Evolutionary conservation across 2,888 invertebrate genomes (phyloP), one percentile per base, ranked within the genome.

Genomic region (Platypus cylindrus): DNA sequence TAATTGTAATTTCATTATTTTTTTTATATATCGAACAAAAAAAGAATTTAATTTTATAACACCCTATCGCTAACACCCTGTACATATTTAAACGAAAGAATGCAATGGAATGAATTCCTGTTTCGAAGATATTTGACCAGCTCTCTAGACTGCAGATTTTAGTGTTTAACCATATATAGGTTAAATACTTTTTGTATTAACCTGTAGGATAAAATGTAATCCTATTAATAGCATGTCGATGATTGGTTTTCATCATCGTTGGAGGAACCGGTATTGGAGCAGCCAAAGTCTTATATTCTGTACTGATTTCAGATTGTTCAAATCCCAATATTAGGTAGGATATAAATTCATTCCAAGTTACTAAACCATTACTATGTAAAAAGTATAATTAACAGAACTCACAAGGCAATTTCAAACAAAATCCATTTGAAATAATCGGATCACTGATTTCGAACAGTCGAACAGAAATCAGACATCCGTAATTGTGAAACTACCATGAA

Each of bases 271-370:
- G 69, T 46, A 82, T 74, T 7, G 81, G 78, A 22, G 64, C 57
- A 46, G 75, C 73, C 35, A 81, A 54, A 2, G 69, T 61, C 47
- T 73, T 71, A 38, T 71, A 71, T 52, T 74, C 73, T 44, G 67
- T 64, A 47, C 71, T 70, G 1, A 70, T 67, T 50, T 78, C 78
- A 46, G 72, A 71, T 31, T 70, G 69, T 56, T 76, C 73, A 62
- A 77, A 82, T 28, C 80, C 80, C 40, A 82, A 63, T 39, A 84
- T 68, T 44, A 84, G 62, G 61, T 79, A 78, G 0, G 82, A 79
- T 17, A 85, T 71, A 49, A 84, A 71, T 58, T 86, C 84, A 52
- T 83, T 75, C 84, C 85, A 86, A 43, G 65, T 67, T 2, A 71
- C 64, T 15, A 53, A 56, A 3, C 66, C 70, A 45, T 70, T 63